Evolutionary conservation across 2,113 vertebrate species (phyloP).

Genomic region (Aspiorhynchus laticeps): DNA sequence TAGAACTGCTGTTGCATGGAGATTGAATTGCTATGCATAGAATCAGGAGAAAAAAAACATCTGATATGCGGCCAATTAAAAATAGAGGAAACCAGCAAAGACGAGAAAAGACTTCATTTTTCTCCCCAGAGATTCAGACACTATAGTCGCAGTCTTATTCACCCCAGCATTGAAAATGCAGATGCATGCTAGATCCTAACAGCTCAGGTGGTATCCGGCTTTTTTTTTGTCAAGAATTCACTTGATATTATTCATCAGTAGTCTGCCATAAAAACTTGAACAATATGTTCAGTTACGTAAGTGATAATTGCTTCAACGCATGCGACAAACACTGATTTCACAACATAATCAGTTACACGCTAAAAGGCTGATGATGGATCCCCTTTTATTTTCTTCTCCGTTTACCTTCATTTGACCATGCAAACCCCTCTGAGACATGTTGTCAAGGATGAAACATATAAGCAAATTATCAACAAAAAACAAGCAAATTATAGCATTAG

Average conservation of each 20-base stretch:
- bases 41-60: conserved; percentile 38
- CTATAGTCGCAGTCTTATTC: conserved; percentile 29
- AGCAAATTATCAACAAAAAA: conserved; percentile 2
- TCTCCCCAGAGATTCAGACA: conserved; percentile 28
- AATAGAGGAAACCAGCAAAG: conserved; percentile 41
- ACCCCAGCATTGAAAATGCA: neutral
- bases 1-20: conserved; percentile 55
- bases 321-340: conserved; percentile 32
- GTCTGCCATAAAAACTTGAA: neutral
- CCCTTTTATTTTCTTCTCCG: neutral
- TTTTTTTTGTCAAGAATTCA: neutral
- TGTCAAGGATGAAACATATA: neutral
- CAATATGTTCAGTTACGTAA: neutral
- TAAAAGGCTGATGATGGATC: neutral
- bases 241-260: neutral
- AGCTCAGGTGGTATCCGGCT: neutral
- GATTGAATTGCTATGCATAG: conserved; percentile 27
- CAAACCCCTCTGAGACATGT: neutral
- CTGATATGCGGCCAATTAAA: conserved; percentile 57
- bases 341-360: conserved; percentile 8
- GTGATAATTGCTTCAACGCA: conserved; percentile 29
- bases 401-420: conserved; percentile 19
- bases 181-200: neutral
- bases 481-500: neutral
- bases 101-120: neutral